phyloP scores from a whole-genome alignment of 2,888 invertebrate genomes.

The Zygothrica quintamaculata region DNA sequence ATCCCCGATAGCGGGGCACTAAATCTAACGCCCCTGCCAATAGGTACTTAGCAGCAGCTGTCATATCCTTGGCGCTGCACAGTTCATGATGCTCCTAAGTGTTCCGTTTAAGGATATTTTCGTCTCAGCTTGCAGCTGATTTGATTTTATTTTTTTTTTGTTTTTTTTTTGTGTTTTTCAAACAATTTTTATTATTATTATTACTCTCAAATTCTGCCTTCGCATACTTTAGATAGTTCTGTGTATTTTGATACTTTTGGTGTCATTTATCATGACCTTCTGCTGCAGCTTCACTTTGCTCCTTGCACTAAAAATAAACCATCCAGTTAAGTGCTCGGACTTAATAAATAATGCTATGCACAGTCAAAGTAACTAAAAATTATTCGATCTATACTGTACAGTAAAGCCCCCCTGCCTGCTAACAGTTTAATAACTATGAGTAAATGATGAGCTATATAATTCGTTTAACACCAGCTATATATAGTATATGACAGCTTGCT shows the following conservation, averaged over 20 bases:
- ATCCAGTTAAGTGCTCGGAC: constrained; percentile 12
- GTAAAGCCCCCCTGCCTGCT: too few species aligned
- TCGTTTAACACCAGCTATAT: not conserved
- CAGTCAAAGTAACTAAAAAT: constrained; percentile 7
- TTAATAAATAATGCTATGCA: constrained; percentile 38
- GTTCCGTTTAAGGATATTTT: constrained; percentile 55
- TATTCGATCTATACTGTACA: constrained; percentile 34
- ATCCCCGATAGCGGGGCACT: constrained; percentile 61
- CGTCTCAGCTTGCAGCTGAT: constrained; percentile 40
- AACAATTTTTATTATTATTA: not conserved
- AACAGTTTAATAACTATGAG: constrained; percentile 3
- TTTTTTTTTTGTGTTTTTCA: too few species aligned
- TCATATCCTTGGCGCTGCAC: constrained; percentile 67
- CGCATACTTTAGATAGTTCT: constrained; percentile 30
- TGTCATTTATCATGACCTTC: constrained; percentile 77
- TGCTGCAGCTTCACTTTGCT: constrained; percentile 47
- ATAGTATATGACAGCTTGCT: too few species aligned
- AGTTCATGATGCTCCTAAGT: constrained; percentile 49
- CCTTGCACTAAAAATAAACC: constrained; percentile 55
- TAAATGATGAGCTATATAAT: constrained; percentile 4
- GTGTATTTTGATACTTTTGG: constrained; percentile 74
- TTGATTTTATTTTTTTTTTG: constrained; percentile 3
- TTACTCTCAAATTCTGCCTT: constrained; percentile 12
- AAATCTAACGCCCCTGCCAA: constrained; percentile 71
- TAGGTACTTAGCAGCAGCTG: constrained; percentile 65